These are phyloP conservation scores for Dolichotis patagonum DNA, from an alignment of 2,113 vertebrate genomes.

Conservation along the genomic window DNA sequence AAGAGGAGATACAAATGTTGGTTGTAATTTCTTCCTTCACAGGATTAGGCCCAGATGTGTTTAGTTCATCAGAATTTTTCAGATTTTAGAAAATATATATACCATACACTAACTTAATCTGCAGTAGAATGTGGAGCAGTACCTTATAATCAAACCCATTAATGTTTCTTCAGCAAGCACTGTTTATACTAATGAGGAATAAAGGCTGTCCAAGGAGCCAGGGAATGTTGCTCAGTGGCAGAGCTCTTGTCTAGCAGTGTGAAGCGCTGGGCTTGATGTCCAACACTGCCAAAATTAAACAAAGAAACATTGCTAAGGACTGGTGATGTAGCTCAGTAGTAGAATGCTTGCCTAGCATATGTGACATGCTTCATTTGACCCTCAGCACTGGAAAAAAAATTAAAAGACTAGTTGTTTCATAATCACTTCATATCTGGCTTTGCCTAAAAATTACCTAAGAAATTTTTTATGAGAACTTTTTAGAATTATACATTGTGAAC, in stretches of 20 bases:
- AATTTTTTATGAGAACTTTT: background rate
- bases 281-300: background rate
- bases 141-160: background rate
- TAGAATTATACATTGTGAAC: slow-evolving; percentile 20
- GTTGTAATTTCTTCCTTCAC: slow-evolving; percentile 34
- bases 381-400: background rate
- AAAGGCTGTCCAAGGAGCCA: background rate
- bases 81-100: slow-evolving; percentile 38
- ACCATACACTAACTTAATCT: background rate
- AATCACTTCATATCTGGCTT: background rate
- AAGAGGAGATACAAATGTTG: slow-evolving; percentile 11
- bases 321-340: background rate
- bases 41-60: background rate
- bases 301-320: background rate
- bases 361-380: background rate
- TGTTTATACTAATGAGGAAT: background rate
- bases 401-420: background rate
- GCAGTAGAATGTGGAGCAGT: background rate
- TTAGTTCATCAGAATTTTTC: slow-evolving; percentile 26
- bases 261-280: background rate
- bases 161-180: slow-evolving; percentile 21
- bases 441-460: background rate
- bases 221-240: too few species aligned
- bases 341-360: background rate
- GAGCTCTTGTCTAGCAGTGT: background rate